Base-by-base conservation (phyloP, 2,113 vertebrate genomes). In the Ranitomeya imitator region DNA sequence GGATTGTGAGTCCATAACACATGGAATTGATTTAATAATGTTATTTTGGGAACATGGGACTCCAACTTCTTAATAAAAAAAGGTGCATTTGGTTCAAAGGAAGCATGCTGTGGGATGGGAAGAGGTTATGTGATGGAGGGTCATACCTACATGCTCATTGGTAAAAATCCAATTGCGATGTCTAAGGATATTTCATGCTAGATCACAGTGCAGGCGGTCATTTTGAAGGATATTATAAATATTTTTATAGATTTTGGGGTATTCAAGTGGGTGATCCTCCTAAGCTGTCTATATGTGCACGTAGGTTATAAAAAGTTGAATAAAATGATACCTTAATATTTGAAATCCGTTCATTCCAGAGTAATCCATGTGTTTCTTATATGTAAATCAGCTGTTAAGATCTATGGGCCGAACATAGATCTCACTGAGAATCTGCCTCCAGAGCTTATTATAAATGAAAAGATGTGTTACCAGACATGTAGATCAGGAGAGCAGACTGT, bases 161-260 rank as follows among this genome's bases (percentile, higher is more conserved):
- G 0, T 73, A 80, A 90, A 45, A 90, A 91, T 65, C 90, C 86
- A 91, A 93, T 91, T 89, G 8, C 88, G 60, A 59, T 2, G 90
- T 85, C 23, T 8, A 87, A 85, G 18, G 0, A 55, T 55, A 88
- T 90, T 92, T 92, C 88, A n/a, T 67, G 8, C 23, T 69, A 12
- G 13, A 0, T 79, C 85, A 91, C 88, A n/a, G 21, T 79, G 86
- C 87, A 81, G 57, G 23, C 79, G 61, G 55, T 60, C 79, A 81
- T 81, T 80, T 81, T 31, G 14, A 15, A 16, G 21, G 10, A 79
- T 45, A 7, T 73, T 0, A 69, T 45, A 45, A n/a, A 74, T 37
- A 10, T 74, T 15, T 19, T 9, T 45, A 37, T 45, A 3, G 15
- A 74, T 1, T 11, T 26, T 3, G 13, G 0, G 0, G 65, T 23